Base-by-base conservation (phyloP, 1,140 invertebrate species). In the Meteorus sp. region DNA sequence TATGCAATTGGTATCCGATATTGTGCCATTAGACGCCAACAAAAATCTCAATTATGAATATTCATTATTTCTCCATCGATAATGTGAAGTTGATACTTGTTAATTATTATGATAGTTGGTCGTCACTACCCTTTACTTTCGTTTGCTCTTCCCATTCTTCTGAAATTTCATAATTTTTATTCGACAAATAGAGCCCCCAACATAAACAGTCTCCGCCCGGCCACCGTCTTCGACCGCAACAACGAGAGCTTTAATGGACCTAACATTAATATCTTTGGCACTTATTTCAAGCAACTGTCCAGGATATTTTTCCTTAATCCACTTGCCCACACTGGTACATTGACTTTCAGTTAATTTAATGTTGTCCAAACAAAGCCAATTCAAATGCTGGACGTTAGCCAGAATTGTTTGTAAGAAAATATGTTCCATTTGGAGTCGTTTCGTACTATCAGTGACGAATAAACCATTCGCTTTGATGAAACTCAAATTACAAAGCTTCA, bases 291-390 rank as follows among this genome's bases (percentile, higher is more conserved):
- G 61, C 8, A 69, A 63, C 0, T 70, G 69, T 2, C 77, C 73
- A 0, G 76, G 69, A 37, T 76, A 78, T 20, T 78, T 68, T 33
- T 82, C 80, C 22, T 77, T 67, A 23, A 81, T 68, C 52, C 74
- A 78, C 55, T 80, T 81, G 0, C 78, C 81, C 7, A 82, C 61
- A 1, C 70, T 68, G 6, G 70, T 55, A 0, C 73, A 75, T 47
- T 81, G 79, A 2, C 45, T 63, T 22, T 80, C 72, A 0, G 74
- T 72, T 5, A 82, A 58, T 33, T 74, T 70, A 3, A 82, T 63
- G 0, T 77, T 77, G 35, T 77, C 73, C 25, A 82, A 65, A 48
- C 79, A 78, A 22, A 82, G 64, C 72, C 77, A 78, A 2, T 71
- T 74, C n/a, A 81, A 67, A 25, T 69, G 71, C 33, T 77, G 74